phyloP scores from a whole-genome alignment of 2,113 vertebrate genomes.

The Rattus rattus region DNA sequence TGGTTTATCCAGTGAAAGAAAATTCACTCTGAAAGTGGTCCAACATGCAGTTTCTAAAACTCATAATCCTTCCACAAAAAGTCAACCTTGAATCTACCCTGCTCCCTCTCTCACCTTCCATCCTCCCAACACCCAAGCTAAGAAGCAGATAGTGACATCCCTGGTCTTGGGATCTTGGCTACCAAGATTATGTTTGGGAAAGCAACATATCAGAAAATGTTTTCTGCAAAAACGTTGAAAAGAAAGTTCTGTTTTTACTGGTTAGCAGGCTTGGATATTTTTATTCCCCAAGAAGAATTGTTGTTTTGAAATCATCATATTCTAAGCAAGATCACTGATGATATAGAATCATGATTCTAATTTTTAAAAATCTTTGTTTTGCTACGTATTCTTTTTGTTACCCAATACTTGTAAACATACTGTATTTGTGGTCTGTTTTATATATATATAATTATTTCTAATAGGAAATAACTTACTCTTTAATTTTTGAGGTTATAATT shows the following conservation, averaged over 20 bases:
- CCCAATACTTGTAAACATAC: conserved; percentile 54
- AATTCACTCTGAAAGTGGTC: neutral
- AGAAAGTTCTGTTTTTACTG: conserved; percentile 73
- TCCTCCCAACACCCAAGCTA: neutral
- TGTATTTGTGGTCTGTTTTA: conserved; percentile 37
- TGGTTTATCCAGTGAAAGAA: neutral
- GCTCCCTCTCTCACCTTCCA: neutral
- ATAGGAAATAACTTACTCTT: conserved; percentile 75
- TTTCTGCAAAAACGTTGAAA: conserved; percentile 33
- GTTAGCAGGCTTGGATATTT: neutral
- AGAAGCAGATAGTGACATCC: neutral
- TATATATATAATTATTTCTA: conserved; percentile 51
- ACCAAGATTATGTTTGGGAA: neutral
- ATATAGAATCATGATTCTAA: conserved; percentile 73
- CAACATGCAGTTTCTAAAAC: neutral
- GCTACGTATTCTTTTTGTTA: conserved; percentile 30
- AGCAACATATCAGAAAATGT: neutral
- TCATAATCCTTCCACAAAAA: neutral
- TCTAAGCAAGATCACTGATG: conserved; percentile 80
- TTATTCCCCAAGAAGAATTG: conserved; percentile 12
- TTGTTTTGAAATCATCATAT: conserved; percentile 75
- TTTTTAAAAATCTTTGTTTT: conserved; percentile 65
- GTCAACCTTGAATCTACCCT: neutral
- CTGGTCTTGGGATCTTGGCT: neutral
- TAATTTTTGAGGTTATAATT: neutral